A percentile compares a stretch with the other conserved stretches of the same genome.
These are phyloP conservation scores for Phataginus tricuspis DNA, from an alignment of 2,797 vertebrate genomes.

Conservation along the genomic window DNA sequence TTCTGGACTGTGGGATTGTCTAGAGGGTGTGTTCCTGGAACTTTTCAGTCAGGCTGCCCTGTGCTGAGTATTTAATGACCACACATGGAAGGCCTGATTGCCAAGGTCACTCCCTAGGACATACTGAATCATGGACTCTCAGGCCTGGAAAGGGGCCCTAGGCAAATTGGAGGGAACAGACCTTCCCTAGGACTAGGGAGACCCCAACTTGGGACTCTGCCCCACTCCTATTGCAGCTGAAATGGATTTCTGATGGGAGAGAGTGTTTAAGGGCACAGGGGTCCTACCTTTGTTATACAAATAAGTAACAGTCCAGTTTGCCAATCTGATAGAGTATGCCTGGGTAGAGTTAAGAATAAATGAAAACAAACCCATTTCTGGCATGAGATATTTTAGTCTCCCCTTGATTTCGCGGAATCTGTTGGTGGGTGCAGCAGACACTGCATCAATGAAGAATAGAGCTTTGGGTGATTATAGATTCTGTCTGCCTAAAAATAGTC, in stretches of 20 bases:
- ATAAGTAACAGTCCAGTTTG: background rate
- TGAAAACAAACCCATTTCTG: background rate
- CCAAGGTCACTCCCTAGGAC: background rate
- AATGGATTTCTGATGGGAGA: background rate
- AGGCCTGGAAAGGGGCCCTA: background rate
- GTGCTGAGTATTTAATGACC: background rate
- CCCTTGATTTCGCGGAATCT: background rate
- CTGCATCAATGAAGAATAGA: background rate
- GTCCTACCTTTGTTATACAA: background rate
- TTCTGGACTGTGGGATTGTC: background rate
- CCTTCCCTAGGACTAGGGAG: background rate
- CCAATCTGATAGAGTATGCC: background rate
- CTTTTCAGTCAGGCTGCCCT: background rate
- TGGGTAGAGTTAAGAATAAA: background rate
- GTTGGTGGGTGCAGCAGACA: background rate
- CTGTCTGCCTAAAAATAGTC: background rate
- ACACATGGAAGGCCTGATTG: background rate
- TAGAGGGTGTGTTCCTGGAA: constrained; percentile 51
- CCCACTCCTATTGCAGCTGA: background rate
- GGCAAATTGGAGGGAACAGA: background rate
- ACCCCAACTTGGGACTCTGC: accelerated
- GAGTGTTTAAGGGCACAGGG: background rate
- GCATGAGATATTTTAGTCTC: background rate
- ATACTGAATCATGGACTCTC: background rate
- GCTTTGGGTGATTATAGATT: background rate